Base-by-base conservation (phyloP, 2,888 invertebrate genomes). In the Pristionchus maxplancki region DNA sequence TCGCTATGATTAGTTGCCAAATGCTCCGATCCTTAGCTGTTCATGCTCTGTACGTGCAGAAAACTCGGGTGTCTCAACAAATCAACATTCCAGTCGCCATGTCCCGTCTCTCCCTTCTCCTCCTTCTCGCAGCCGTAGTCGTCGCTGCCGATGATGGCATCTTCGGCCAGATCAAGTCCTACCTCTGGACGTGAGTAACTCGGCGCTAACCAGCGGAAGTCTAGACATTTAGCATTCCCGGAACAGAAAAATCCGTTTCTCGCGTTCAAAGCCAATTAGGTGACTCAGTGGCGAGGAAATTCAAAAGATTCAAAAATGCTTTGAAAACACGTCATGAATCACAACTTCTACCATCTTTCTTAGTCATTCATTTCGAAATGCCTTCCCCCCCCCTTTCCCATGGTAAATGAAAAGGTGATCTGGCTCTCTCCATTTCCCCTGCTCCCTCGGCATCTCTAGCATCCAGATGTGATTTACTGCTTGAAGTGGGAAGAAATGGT, bases 131-230 rank as follows among this genome's bases (percentile, higher is more conserved):
- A 8, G 40, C 28, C 1, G 44, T 48, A n/a, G 78, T 48, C 6
- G 78, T 78, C 13, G 78, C 78, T 9, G 78, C 78, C 1, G 78
- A 78, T 28, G 44, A 48, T 17, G 78, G 78, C 78, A n/a, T 78
- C 78, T 78, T 78, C 44, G 78, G 44, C 78, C 78, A 78, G 78
- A 78, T 78, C 78, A 78, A 78, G 48, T 78, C 78, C n/a, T 78
- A 78, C 28, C 78, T 78, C 0, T 78, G 78, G 78, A 78, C 44
- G 78, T 78, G 28, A 44, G 71, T 71, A 5, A 20, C 17, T 58
- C 58, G 58, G 58, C n/a, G 58, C 58, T 58, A 58, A 58, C 58
- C 5, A 58, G 58, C 58, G 24, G 58, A 58, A 58, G 58, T 58
- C n/a, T 58, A 24, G 4, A 8, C 44, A 24, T n/a, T 6, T 6